Evolutionary conservation across 2,113 vertebrate species (phyloP), one percentile per base, ranked within the genome.

Genomic region (Cochlearius cochlearius): DNA sequence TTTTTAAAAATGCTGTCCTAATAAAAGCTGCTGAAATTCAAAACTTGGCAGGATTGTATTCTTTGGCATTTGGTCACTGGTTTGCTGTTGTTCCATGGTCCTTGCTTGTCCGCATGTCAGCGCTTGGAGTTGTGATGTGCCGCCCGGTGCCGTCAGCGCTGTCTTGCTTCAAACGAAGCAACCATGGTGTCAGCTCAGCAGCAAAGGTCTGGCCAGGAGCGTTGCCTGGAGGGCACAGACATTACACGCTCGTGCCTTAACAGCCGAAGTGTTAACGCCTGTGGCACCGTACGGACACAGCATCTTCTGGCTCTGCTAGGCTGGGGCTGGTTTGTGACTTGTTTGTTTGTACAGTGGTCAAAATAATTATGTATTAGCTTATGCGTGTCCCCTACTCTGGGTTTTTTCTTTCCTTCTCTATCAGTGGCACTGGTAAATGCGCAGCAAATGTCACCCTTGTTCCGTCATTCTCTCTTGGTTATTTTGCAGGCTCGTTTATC

Each of bases 251-350:
- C 2, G 1, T 20, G 12, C 30, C 39, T 56, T 15, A n/a, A 36
- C 60, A 34, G 77, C 16, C 49, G 27, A 73, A 80, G 38, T 5
- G 50, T 53, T 78, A 36, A 53, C 10, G 55, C 34, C 5, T 4
- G 36, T 53, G 75, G 43, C 39, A 12, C 0, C 1, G 22, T 29
- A 1, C 0, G 0, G 64, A 43, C 45, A 43, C 53, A 32, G 45
- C 0, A 0, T 11, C 41, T 66, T 69, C 79, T 77, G 68, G 38
- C 43, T 82, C 52, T 60, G 47, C 78, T 49, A 6, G 2, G 3
- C 60, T 23, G 23, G 49, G 43, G 12, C 38, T 71, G 34, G 26
- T 50, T 82, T 69, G 23, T 27, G 45, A 36, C 53, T 74, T 55
- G 29, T 43, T 62, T 60, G 6, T 93, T 88, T 56, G 36, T 27